Percentiles rank a stretch among this genome's conserved stretches.
These are phyloP conservation scores for Peucedramus taeniatus DNA, from an alignment of 2,113 vertebrate species.

Conservation along the genomic window DNA sequence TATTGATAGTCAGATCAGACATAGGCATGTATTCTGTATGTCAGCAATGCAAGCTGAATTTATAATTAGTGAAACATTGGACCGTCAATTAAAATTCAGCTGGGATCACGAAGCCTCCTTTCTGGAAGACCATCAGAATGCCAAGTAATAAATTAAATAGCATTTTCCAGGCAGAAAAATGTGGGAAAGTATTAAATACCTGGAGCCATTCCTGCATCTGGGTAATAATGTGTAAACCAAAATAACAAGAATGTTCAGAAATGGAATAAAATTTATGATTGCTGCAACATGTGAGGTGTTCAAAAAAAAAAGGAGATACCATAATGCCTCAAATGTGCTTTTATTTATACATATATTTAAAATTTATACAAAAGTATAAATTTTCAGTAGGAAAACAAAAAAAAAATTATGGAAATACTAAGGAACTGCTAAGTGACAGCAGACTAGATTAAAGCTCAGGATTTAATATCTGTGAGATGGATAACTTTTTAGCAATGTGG, in stretches of 20 bases:
- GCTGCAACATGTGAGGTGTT: accelerated
- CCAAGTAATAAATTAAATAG: neutral
- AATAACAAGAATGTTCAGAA: neutral
- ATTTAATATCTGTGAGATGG: neutral
- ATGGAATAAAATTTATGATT: neutral
- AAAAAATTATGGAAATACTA: neutral
- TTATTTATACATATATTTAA: too few species aligned
- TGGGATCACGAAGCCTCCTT: accelerated
- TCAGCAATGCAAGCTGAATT: neutral
- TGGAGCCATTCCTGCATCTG: neutral
- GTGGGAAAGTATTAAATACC: neutral
- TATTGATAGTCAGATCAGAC: neutral
- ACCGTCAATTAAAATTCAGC: neutral
- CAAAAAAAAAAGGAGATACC: neutral
- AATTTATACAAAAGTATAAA: neutral
- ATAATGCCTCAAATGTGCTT: neutral
- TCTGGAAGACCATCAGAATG: neutral
- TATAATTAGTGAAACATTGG: neutral
- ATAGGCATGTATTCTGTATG: neutral
- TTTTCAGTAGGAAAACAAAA: neutral
- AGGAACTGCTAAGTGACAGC: neutral
- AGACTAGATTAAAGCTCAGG: neutral
- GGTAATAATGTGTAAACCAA: neutral
- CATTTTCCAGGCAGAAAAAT: neutral
- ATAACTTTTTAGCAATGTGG: neutral